Percentiles rank a stretch among this genome's conserved stretches.
Evolutionary conservation across 2,888 invertebrate species (phyloP).

Genomic region (Byasa hedistus): DNA sequence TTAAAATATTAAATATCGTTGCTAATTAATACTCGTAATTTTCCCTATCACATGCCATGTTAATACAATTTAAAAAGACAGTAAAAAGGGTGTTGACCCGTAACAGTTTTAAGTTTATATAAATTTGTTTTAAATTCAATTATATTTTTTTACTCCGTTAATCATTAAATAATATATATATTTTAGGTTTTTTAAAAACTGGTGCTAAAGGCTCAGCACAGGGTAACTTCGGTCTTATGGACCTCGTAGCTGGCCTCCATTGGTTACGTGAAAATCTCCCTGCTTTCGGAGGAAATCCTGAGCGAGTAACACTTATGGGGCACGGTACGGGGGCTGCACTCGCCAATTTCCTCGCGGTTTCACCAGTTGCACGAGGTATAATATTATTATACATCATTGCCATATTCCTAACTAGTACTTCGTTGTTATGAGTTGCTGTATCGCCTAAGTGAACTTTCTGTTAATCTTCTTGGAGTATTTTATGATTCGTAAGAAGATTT

Average conservation of each 20-base stretch:
- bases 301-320: constrained; percentile 95
- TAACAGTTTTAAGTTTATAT: not conserved
- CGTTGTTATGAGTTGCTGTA: no score
- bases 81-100: no score
- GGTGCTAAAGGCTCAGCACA: constrained; percentile 93
- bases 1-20: no score
- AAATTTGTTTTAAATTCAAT: not conserved
- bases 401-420: no score
- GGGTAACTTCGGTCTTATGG: constrained; percentile 95
- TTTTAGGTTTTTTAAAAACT: constrained; percentile 91
- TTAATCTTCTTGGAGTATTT: no score
- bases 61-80: no score
- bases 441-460: no score
- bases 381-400: not conserved
- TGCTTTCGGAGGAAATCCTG: constrained; percentile 96
- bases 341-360: constrained; percentile 96
- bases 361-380: constrained; percentile 93
- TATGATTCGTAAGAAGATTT: no score
- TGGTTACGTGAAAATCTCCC: constrained; percentile 97
- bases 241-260: constrained; percentile 95
- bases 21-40: no score
- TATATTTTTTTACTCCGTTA: not conserved
- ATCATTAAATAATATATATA: not conserved
- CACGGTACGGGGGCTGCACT: constrained; percentile 98
- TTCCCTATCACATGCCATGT: no score